These are phyloP conservation scores for Staurois parvus DNA, from an alignment of 2,797 vertebrate genomes.

Conservation along the genomic window DNA sequence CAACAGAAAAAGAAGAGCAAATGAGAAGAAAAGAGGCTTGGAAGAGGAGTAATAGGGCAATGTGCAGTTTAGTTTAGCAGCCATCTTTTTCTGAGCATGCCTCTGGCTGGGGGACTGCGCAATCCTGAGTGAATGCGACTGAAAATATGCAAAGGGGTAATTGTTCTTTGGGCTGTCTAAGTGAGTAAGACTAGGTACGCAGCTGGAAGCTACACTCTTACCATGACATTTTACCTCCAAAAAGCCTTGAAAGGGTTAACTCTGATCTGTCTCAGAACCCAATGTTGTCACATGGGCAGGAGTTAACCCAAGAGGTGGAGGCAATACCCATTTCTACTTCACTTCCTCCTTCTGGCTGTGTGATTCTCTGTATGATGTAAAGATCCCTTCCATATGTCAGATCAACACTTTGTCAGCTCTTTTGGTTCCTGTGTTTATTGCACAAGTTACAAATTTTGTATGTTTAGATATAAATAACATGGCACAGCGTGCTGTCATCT, in stretches of 20 bases:
- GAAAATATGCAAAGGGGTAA: no score
- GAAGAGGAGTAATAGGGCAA: no score
- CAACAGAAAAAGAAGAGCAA: no score
- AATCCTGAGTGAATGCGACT: no score
- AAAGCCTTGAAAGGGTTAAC: not conserved
- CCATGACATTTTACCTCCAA: not conserved
- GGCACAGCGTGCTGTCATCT: not conserved
- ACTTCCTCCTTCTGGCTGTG: slow-evolving; percentile 47
- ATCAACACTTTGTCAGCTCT: slow-evolving; percentile 13
- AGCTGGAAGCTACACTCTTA: not conserved
- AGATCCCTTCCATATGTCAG: not conserved
- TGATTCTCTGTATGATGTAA: slow-evolving; percentile 35
- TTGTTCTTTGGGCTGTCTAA: no score
- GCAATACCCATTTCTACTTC: slow-evolving; percentile 12
- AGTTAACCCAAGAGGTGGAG: slow-evolving; percentile 27
- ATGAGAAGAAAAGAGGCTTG: no score
- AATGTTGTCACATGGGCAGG: not conserved
- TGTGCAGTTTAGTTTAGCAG: no score
- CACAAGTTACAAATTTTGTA: not conserved
- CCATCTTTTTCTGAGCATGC: no score
- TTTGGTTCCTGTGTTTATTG: slow-evolving; percentile 2
- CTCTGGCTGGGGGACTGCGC: no score
- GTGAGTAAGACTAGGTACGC: no score
- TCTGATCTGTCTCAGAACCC: not conserved
- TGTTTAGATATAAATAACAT: not conserved